These are phyloP conservation scores for Myotis pilosus DNA, from an alignment of 2,797 vertebrate species.

Conservation along the genomic window DNA sequence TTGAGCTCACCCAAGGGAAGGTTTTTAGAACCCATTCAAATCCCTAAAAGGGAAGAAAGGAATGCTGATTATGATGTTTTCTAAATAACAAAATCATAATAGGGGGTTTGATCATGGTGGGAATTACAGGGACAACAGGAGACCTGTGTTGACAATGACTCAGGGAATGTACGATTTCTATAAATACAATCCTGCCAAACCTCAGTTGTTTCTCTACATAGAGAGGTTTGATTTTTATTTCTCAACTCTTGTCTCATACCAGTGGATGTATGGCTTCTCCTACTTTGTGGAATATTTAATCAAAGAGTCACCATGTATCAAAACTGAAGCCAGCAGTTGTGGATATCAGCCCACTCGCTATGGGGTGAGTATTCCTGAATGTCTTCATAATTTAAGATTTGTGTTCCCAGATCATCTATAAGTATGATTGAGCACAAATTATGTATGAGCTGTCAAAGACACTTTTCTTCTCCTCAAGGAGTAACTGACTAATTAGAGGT, in stretches of 20 bases:
- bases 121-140: neutral
- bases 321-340: neutral
- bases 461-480: neutral
- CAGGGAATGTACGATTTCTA: neutral
- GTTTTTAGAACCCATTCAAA: neutral
- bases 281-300: slow-evolving; percentile 81
- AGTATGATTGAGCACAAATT: neutral
- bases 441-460: neutral
- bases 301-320: slow-evolving; percentile 77
- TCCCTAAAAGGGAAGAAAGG: neutral
- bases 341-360: neutral
- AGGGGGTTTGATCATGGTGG: neutral
- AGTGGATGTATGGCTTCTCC: slow-evolving; percentile 75
- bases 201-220: neutral
- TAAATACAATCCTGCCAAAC: neutral
- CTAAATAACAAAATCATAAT: neutral
- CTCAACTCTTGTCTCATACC: slow-evolving; percentile 49
- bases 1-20: neutral
- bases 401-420: neutral
- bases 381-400: neutral
- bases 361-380: slow-evolving; percentile 25
- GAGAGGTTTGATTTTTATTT: neutral
- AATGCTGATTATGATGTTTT: neutral
- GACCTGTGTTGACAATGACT: neutral
- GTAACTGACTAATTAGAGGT: neutral